Evolutionary conservation across 2,113 vertebrate species (phyloP), one percentile per base, ranked within the genome.

Genomic region (Pseudolaguvia tuberculata): DNA sequence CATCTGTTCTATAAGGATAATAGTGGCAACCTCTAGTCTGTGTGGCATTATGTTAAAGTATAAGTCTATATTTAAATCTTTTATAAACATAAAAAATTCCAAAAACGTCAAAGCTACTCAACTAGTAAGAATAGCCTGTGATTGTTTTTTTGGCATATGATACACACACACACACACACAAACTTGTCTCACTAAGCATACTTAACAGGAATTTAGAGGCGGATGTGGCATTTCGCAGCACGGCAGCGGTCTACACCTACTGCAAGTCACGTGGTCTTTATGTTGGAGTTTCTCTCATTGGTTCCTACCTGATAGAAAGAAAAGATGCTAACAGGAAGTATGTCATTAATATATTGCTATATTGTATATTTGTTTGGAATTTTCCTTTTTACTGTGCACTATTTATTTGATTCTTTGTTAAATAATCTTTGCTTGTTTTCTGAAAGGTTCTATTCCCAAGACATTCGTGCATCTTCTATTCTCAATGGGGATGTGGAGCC

Each of bases 301-400:
- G 96, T 11, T 96, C 94, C 4, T 95, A 90, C 76, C 87, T 98
- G 59, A 94, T 98, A 12, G 96, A 99, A 83, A 93, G 96, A 84
- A 98, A 98, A 80, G 97, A 99, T 15, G 93, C 97, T 27, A 99
- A 99, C 84, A 91, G 93, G 84, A 99, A 98, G 97, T 98, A 88
- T 81, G 93, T 55, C 20, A 9, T 31, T 51, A 9, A 72, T 4
- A 4, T 50, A 13, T 59, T 71, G 20, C n/a, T 21, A 11, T 57
- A 6, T 42, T 39, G 15, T 11, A 15, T 55, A 7, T 6, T 29
- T 6, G 2, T 47, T 12, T 51, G 45, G 3, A 25, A 58, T 47
- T 58, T 58, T 20, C 27, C 7, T 55, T 39, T 14, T 17, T 20
- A 20, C 9, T 14, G 31, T 10, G 5, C 15, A 17, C 17, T 27